Conservation (phyloP, 2,113 vertebrate species). For the Crotophaga sulcirostris region DNA sequence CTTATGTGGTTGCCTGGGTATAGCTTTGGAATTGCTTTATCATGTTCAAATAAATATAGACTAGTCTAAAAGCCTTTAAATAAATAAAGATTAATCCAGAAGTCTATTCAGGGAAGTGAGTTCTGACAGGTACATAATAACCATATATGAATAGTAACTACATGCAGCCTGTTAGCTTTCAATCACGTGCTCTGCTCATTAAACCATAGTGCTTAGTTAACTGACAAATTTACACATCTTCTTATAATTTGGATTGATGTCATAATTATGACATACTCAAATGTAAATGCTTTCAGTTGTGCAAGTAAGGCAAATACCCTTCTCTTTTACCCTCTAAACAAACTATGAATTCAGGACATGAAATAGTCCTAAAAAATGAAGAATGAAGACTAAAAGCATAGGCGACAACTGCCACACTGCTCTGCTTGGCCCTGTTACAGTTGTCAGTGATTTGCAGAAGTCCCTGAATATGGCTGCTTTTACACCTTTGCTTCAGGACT, state of each 20-base stretch:
- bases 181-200: neutral
- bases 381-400: neutral
- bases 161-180: neutral
- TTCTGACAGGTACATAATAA: neutral
- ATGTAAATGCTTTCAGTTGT: neutral
- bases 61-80: neutral
- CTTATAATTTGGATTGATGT: neutral
- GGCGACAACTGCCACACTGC: rapidly evolving
- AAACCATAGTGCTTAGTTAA: neutral
- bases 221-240: neutral
- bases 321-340: neutral
- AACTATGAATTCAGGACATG: neutral
- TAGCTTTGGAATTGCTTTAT: neutral
- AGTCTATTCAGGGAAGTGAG: neutral
- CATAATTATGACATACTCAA: neutral
- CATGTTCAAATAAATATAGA: neutral
- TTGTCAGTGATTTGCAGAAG: neutral
- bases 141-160: neutral
- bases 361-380: neutral
- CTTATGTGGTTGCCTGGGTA: neutral
- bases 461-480: neutral
- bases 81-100: neutral
- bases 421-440: neutral
- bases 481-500: neutral
- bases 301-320: neutral